Percentiles rank a stretch among this genome's conserved stretches.
phyloP scores from a whole-genome alignment of 2,113 vertebrate species.

The Lonchura striata region DNA sequence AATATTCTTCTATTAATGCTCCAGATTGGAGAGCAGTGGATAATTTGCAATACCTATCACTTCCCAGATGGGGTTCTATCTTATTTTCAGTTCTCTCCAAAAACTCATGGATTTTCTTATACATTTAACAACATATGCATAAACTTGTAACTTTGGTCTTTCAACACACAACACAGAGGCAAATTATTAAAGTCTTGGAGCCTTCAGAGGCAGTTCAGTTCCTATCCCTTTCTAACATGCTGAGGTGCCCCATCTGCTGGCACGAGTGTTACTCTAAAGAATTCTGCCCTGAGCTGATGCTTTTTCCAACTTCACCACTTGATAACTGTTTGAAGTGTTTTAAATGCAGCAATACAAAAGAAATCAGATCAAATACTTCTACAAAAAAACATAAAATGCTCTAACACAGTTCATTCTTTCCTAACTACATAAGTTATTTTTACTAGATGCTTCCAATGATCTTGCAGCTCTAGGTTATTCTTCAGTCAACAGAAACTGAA shows the following conservation, averaged over 20 bases:
- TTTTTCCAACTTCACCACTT: background rate
- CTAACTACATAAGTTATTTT: background rate
- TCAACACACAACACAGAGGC: background rate
- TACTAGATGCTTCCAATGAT: background rate
- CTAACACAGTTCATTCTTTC: background rate
- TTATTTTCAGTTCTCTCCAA: background rate
- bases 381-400: background rate
- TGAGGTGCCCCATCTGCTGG: slow-evolving; percentile 44
- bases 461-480: background rate
- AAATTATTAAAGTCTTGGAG: background rate
- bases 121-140: background rate
- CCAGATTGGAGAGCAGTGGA: background rate
- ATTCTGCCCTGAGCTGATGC: background rate
- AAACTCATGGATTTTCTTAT: background rate
- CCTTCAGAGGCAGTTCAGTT: background rate
- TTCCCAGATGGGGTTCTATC: background rate
- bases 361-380: background rate
- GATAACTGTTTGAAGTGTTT: background rate
- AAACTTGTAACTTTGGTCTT: background rate
- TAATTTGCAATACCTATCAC: background rate
- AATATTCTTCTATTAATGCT: background rate
- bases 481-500: background rate
- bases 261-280: background rate
- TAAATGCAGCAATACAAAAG: background rate
- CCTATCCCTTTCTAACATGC: background rate